phyloP scores from a whole-genome alignment of 92 coral and sea anemone genomes.

The Porites rus region DNA sequence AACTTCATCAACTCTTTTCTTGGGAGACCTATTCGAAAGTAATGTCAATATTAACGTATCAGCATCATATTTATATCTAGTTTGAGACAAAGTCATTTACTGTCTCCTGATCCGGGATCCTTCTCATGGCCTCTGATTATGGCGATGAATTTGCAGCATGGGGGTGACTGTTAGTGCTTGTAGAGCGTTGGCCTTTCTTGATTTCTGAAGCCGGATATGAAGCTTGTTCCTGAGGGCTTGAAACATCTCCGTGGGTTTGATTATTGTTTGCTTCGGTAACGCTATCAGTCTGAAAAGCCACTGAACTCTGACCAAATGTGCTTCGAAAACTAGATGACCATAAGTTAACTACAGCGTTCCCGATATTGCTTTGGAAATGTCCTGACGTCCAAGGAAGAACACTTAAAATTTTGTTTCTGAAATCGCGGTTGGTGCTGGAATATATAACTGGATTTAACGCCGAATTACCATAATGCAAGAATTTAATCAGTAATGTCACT shows the following conservation, averaged over 20 bases:
- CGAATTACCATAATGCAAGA: conserved; percentile 82
- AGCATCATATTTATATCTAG: neutral
- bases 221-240: neutral
- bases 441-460: conserved; percentile 86
- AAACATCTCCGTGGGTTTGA: neutral
- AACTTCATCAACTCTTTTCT: too few relatives aligned
- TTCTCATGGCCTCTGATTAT: neutral
- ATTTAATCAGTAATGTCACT: conserved; percentile 65
- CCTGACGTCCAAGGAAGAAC: conserved; percentile 77
- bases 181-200: neutral
- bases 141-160: neutral
- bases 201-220: neutral
- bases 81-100: neutral
- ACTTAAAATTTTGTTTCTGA: conserved; percentile 75
- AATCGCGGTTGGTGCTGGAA: conserved; percentile 83
- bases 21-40: too few relatives aligned
- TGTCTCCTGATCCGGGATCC: neutral
- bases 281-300: neutral
- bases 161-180: neutral
- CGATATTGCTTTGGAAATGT: conserved; percentile 15
- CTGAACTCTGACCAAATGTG: conserved; percentile 16
- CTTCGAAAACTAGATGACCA: conserved; percentile 75
- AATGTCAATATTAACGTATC: too few relatives aligned
- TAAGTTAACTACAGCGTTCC: conserved; percentile 62
- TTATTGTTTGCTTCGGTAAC: neutral